phyloP scores from a whole-genome alignment of 2,113 vertebrate species.

The Hippocampus comes region DNA sequence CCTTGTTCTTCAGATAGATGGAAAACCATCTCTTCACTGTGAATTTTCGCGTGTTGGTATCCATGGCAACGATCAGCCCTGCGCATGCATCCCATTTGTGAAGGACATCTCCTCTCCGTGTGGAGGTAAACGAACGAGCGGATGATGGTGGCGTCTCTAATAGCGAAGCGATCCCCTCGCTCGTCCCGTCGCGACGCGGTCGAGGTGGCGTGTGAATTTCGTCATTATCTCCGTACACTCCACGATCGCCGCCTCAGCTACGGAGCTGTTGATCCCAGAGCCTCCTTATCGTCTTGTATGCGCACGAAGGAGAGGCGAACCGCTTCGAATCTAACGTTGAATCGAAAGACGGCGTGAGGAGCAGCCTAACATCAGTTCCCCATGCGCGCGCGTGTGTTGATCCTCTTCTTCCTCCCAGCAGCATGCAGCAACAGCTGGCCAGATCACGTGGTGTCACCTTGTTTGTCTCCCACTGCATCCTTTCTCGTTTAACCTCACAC shows the following conservation, averaged over 20 bases:
- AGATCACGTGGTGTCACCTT: constrained; percentile 61
- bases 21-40: constrained; percentile 71
- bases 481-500: neutral
- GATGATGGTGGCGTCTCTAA: constrained; percentile 24
- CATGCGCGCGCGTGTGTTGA: constrained; percentile 31
- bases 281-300: constrained; percentile 36
- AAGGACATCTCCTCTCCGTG: constrained; percentile 43
- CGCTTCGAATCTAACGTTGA: constrained; percentile 56
- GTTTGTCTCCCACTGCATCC: constrained; percentile 15
- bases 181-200: constrained; percentile 32
- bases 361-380: constrained; percentile 19
- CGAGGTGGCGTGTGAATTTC: constrained; percentile 16
- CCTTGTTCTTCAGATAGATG: constrained; percentile 71
- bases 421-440: constrained; percentile 68
- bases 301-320: constrained; percentile 42
- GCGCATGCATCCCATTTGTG: constrained; percentile 61
- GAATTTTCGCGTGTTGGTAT: constrained; percentile 71
- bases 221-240: constrained; percentile 34
- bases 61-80: constrained; percentile 57
- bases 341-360: constrained; percentile 46
- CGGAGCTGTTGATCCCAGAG: constrained; percentile 33
- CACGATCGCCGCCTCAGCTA: constrained; percentile 12
- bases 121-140: constrained; percentile 20
- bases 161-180: constrained; percentile 37
- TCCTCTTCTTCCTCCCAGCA: constrained; percentile 40